Base-by-base conservation (phyloP, 2,113 vertebrate genomes). In the Fukomys damarensis region DNA sequence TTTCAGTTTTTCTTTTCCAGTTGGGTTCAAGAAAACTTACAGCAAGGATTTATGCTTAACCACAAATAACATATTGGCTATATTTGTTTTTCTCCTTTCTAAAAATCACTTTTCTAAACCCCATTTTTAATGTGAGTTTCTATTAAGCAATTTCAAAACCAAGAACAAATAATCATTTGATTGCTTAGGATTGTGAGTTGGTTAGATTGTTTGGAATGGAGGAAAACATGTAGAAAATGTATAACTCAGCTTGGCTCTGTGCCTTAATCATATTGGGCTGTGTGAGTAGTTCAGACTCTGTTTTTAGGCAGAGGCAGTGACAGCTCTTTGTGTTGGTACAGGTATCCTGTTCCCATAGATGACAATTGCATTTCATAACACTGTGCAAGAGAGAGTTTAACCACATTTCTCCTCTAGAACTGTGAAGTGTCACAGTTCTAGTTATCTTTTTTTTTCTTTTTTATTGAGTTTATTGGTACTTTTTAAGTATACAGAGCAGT, bases 381-480 rank as follows among this genome's bases (percentile, higher is more conserved):
- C 32, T 63, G n/a, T 74, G 7, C 12, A 26, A 49, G 3, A n/a
- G 32, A 66, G 13, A 79, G 5, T 58, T 86, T n/a, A 6, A n/a
- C 32, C 19, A 43, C 35, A 49, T 38, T 93, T 84, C 52, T 68
- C 30, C 49, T 58, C 26, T 85, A 77, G 72, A n/a, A n/a, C n/a
- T n/a, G 3, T 80, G 7, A 72, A 43, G 46, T 38, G 70, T 84
- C 38, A 68, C 90, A 56, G 2, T 81, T 81, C 35, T 68, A 52
- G 41, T 89, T 96, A 58, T 46, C 26, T 94, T 94, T 65, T 24
- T 58, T 35, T 91, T 83, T 49, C 68, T 96, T n/a, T n/a, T n/a
- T n/a, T n/a, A n/a, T n/a, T n/a, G n/a, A n/a, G n/a, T n/a, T n/a
- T n/a, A n/a, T n/a, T n/a, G n/a, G n/a, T n/a, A n/a, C n/a, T n/a